These are phyloP conservation scores for Tragelaphus strepsiceros DNA, from an alignment of 2,113 vertebrate genomes.

Conservation along the genomic window DNA sequence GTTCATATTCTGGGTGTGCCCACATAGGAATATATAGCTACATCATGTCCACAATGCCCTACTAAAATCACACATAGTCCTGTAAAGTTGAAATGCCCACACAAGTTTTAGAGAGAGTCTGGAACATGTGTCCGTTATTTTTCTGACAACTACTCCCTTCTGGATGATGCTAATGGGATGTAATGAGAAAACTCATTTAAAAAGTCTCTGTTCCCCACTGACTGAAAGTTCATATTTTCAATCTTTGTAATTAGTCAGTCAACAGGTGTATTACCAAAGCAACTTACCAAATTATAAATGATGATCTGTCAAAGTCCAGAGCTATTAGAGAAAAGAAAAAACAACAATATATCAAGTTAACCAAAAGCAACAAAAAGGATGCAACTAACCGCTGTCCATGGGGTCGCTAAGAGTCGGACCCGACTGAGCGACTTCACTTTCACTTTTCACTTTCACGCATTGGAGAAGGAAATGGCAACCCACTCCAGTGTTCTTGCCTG, in stretches of 20 bases:
- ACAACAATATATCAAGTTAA: slow-evolving; percentile 32
- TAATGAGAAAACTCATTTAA: slow-evolving; percentile 34
- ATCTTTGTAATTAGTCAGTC: slow-evolving; percentile 64
- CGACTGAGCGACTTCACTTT: too few species aligned
- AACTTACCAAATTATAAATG: slow-evolving; percentile 66
- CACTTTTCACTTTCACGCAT: too few species aligned
- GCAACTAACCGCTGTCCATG: background rate
- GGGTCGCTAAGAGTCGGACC: too few species aligned
- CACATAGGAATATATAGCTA: background rate
- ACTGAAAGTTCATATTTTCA: slow-evolving; percentile 44
- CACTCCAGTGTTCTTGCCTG: too few species aligned
- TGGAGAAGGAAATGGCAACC: too few species aligned
- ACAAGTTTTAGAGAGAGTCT: background rate
- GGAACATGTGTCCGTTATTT: background rate
- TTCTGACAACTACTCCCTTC: background rate
- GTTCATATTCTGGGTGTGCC: background rate
- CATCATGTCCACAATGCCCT: rapidly evolving
- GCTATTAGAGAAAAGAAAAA: slow-evolving; percentile 58
- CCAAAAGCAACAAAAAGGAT: slow-evolving; percentile 73
- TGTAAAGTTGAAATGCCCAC: background rate
- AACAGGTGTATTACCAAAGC: slow-evolving; percentile 61
- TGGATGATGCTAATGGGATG: background rate
- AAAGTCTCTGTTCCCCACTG: background rate
- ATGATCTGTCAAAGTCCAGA: slow-evolving; percentile 50
- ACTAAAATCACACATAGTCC: background rate